phyloP scores from a whole-genome alignment of 1,140 invertebrate genomes.

The Euwallacea similis region DNA sequence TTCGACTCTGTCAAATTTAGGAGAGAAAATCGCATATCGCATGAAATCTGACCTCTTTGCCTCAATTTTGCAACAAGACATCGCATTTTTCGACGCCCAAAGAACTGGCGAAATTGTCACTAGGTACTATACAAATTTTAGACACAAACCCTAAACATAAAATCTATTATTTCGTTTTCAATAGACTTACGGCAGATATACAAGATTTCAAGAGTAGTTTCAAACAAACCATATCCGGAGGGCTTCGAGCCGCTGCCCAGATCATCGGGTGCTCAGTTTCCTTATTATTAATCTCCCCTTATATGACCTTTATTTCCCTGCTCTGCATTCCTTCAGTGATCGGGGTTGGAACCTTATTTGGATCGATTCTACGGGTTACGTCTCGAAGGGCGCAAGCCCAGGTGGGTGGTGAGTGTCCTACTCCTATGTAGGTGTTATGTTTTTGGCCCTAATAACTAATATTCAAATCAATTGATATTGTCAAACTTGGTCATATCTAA shows the following conservation, averaged over 20 bases:
- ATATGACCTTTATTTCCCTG: constrained; percentile 80
- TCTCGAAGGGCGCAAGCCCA: constrained; percentile 79
- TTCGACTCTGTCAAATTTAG: constrained; percentile 78
- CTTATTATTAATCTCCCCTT: constrained; percentile 81
- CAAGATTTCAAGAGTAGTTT: constrained; percentile 97
- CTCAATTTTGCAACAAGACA: constrained; percentile 84
- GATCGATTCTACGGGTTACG: constrained; percentile 69
- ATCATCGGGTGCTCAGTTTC: constrained; percentile 79
- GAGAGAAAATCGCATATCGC: constrained; percentile 80
- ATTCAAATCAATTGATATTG: no score
- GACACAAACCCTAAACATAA: no score
- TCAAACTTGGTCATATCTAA: no score
- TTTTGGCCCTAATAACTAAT: no score
- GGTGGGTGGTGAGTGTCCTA: constrained; percentile 53
- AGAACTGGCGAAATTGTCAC: constrained; percentile 90
- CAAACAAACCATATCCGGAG: constrained; percentile 88
- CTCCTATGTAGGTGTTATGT: not conserved
- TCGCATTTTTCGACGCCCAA: constrained; percentile 88
- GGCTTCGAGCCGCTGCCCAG: constrained; percentile 81
- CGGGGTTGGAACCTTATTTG: constrained; percentile 73
- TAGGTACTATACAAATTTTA: constrained; percentile 57
- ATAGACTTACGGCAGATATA: constrained; percentile 84
- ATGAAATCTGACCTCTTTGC: constrained; percentile 82
- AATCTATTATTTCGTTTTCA: no score
- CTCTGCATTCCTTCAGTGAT: constrained; percentile 83